Base-by-base conservation (phyloP, 30 jellyfish, hydroid and myxozoan species). In the Euphysa ruthae region DNA sequence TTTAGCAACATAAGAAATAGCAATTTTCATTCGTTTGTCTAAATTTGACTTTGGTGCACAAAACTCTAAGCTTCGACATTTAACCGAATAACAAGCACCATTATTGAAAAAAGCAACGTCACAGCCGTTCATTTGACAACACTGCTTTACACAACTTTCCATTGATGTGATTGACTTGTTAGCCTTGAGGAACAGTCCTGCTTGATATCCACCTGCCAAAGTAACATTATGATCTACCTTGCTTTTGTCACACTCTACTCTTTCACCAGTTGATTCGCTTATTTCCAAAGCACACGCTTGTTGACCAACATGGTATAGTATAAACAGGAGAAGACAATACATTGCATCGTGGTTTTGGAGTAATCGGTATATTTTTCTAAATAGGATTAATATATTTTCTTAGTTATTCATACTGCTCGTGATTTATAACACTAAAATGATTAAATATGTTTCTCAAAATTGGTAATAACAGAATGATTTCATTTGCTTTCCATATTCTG, bases 91-190 rank as follows among this genome's bases (percentile, higher is more conserved):
- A 42, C 96, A 86, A 2, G 69, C 85, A 29, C 61, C 66, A 43
- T 79, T 79, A 12, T 46, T 77, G 85, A 86, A 80, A 23, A 78
- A 79, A 18, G 96, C 96, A 3, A 86, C 84, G 43, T 86, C 96
- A 63, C 96, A 86, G 8, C 82, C 91, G 29, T 57, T 54, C 78
- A 86, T 66, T 32, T 81, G 50, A 69, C 96, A 86, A 65, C 96
- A 86, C 51, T 86, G 90, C 15, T 81, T 30, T 10, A 86, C 76
- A 56, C 96, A 86, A 23, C 71, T 84, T 62, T 55, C 55, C 94
- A 86, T 86, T 12, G 94, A 58, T 23, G 81, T 18, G n/a, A 78
- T 63, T 13, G 93, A 72, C 19, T 35, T 68, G 49, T 86, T 86
- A 7, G 94, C 87, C 49, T 79, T 79, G 18, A 78, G 57, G 76